Evolutionary conservation across 2,888 invertebrate species (phyloP), one percentile per base, ranked within the genome.

Genomic region (Busseola fusca): DNA sequence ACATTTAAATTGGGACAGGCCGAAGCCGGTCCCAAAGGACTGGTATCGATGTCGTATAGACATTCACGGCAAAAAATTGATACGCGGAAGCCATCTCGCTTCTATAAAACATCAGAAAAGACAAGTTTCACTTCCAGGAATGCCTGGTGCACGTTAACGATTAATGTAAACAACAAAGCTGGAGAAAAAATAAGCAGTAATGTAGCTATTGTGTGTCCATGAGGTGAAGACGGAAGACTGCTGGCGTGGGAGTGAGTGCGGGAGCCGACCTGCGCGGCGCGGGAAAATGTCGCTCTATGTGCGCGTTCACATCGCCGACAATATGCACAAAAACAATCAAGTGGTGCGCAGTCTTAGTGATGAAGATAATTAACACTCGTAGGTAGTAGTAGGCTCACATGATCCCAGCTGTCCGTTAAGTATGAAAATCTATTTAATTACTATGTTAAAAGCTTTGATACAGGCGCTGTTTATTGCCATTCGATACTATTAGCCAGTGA

Each of bases 111-210:
- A 84, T 84, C 84, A 91, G 88, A 93, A 92, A 92, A 93, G 87
- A 87, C 83, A 89, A 89, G 92, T 93, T 92, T 92, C 90, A 87
- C 90, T 95, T 93, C 94, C 91, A 93, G 92, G 94, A 93, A 94
- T 89, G 87, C 86, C 89, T 87, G 89, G 86, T 88, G 89, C 88
- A 88, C 90, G 87, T 85, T 91, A 90, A 91, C 89, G 87, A 91
- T 91, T 92, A 91, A 92, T 89, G 91, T 89, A 91, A 90, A 91
- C 89, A 92, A 92, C 91, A 90, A 90, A 92, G 90, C 86, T 88
- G 87, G 80, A 85, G 82, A 93, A 93, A 94, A 95, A 95, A 92
- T 88, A 85, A 87, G 88, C 90, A 90, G 91, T 91, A 92, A 91
- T 87, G 90, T 90, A 87, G 90, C 93, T 89, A 94, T 94, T 95